Percentiles rank a stretch among this genome's conserved stretches.
phyloP scores from a whole-genome alignment of 2,113 vertebrate genomes.

The Desmodus rotundus region DNA sequence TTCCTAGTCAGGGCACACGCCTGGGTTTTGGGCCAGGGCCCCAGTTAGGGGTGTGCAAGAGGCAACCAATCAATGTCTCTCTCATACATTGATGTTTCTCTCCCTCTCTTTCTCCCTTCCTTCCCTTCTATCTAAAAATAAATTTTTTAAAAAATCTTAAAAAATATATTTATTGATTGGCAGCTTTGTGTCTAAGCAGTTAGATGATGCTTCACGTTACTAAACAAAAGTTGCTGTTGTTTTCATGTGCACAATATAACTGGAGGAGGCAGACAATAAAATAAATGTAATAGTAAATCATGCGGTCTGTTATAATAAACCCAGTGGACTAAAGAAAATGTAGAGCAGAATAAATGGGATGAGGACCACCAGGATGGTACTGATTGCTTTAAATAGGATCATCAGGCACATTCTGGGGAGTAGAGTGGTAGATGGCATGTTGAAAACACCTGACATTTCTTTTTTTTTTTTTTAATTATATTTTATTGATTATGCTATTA shows the following conservation, averaged over 20 bases:
- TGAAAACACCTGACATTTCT: not conserved
- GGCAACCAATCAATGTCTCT: too few relatives aligned
- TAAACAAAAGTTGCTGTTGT: constrained; percentile 5
- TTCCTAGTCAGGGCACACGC: too few relatives aligned
- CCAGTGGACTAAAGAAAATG: not conserved
- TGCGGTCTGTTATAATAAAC: not conserved
- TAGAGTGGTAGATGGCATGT: not conserved
- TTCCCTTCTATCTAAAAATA: too few relatives aligned
- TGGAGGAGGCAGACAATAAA: not conserved
- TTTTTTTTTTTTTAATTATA: too few relatives aligned
- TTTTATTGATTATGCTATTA: too few relatives aligned
- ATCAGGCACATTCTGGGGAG: not conserved
- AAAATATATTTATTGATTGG: not conserved
- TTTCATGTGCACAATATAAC: not conserved
- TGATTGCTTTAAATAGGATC: not conserved
- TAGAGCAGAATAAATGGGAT: not conserved
- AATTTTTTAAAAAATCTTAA: too few relatives aligned
- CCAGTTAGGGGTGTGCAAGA: too few relatives aligned
- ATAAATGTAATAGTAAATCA: not conserved
- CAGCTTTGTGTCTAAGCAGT: not conserved
- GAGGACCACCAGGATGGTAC: not conserved
- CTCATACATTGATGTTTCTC: too few relatives aligned
- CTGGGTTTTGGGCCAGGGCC: too few relatives aligned
- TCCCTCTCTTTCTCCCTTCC: too few relatives aligned
- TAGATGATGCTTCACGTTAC: not conserved